Percentiles rank a stretch among this genome's conserved stretches.
Evolutionary conservation across 2,797 vertebrate species (phyloP).

Genomic region (Tenualosa ilisha): DNA sequence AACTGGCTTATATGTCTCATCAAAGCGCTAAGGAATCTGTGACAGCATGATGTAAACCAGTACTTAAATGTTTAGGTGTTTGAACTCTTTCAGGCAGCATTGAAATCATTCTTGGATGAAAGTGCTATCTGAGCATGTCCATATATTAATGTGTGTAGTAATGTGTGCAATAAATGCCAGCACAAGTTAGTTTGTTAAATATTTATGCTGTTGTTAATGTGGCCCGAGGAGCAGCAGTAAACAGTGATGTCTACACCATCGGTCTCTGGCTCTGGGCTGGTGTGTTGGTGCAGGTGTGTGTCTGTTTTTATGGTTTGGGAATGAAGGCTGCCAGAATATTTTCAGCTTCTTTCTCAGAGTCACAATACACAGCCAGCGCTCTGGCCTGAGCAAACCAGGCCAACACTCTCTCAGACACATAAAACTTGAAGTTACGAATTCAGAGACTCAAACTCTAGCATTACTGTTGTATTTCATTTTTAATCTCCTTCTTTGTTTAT

Average conservation of each 20-base stretch:
- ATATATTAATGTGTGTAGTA: neutral
- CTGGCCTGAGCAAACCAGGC: neutral
- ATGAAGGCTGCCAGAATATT: constrained; percentile 9
- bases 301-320: constrained; percentile 1
- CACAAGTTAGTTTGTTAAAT: neutral
- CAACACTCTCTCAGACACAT: neutral
- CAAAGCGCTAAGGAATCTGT: neutral
- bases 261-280: neutral
- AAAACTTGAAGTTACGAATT: neutral
- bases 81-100: neutral
- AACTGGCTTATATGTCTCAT: neutral
- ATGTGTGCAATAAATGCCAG: neutral
- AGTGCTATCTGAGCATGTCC: neutral
- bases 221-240: neutral
- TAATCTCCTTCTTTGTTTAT: neutral
- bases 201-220: neutral
- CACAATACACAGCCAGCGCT: neutral
- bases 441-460: neutral
- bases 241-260: neutral
- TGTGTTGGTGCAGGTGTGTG: neutral
- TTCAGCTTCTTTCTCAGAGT: neutral
- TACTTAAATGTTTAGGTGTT: neutral
- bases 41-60: neutral
- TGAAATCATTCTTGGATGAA: neutral
- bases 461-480: neutral